Conservation (phyloP, 2,888 invertebrate species). For the Archips xylosteana region DNA sequence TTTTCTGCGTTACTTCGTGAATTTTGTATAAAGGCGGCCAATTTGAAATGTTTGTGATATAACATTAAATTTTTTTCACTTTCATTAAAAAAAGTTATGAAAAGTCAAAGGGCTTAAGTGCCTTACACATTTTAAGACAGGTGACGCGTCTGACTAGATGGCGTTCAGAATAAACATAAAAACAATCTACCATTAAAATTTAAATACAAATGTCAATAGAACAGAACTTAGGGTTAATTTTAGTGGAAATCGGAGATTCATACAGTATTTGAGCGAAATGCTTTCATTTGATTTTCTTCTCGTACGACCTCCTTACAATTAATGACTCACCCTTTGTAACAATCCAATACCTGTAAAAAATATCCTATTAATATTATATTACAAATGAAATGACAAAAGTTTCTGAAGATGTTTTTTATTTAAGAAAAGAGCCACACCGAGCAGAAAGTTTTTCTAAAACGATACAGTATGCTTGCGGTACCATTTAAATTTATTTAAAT, state of each 20-base stretch:
- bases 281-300: constrained; percentile 46
- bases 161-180: constrained; percentile 32
- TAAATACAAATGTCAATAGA: constrained; percentile 38
- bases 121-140: constrained; percentile 13
- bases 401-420: no score
- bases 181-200: constrained; percentile 30
- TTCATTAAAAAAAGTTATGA: neutral
- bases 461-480: no score
- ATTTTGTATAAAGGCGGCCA: no score
- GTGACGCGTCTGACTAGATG: constrained; percentile 35
- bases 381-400: no score
- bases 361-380: neutral
- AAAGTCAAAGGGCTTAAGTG: constrained; percentile 17
- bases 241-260: constrained; percentile 50
- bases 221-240: constrained; percentile 40
- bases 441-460: no score
- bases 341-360: constrained; percentile 61
- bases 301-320: constrained; percentile 48
- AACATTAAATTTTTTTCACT: no score
- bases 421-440: no score
- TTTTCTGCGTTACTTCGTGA: no score
- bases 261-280: constrained; percentile 70
- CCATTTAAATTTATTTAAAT: no score
- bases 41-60: no score
- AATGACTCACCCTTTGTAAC: constrained; percentile 66